Percentiles rank a stretch among this genome's conserved stretches.
Conservation (phyloP, 2,113 vertebrate species). For the Dasypus novemcinctus region DNA sequence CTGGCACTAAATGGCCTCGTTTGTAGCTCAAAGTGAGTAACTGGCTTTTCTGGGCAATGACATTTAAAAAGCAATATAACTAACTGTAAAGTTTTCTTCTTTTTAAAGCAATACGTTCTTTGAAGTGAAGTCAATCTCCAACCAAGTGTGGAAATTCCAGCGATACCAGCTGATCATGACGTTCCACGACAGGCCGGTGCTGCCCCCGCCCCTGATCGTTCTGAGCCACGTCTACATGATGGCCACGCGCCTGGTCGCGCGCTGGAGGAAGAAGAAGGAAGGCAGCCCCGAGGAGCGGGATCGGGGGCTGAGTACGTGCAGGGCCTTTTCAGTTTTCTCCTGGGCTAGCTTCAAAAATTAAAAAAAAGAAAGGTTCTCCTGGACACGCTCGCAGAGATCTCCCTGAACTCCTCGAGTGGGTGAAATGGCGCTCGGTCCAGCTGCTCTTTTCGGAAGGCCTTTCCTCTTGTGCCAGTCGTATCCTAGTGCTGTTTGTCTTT, state of each 20-base stretch:
- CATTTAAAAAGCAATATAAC: neutral
- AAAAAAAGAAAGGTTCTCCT: neutral
- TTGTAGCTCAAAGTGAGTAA: neutral
- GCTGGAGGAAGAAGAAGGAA: conserved; percentile 86
- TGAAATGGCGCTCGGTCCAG: neutral
- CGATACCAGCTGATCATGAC: conserved; percentile 99
- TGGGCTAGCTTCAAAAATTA: neutral
- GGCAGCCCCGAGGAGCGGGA: conserved; percentile 95
- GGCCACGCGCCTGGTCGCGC: conserved; percentile 86
- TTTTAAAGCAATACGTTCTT: conserved; percentile 96
- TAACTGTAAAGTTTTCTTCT: neutral
- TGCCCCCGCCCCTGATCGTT: conserved; percentile 97
- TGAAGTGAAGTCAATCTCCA: conserved; percentile 98
- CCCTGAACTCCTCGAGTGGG: neutral
- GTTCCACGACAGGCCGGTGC: conserved; percentile 95
- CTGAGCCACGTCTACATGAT: conserved; percentile 96
- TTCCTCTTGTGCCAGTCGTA: neutral
- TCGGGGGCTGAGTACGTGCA: conserved; percentile 92
- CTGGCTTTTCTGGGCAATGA: neutral
- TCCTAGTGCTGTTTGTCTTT: neutral
- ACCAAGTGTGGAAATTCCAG: conserved; percentile 99
- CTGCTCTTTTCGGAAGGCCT: neutral
- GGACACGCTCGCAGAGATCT: neutral
- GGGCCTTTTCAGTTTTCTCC: neutral
- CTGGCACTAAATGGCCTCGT: neutral